Conservation (phyloP, 2,797 vertebrate genomes). For the Micrastur ruficollis region DNA sequence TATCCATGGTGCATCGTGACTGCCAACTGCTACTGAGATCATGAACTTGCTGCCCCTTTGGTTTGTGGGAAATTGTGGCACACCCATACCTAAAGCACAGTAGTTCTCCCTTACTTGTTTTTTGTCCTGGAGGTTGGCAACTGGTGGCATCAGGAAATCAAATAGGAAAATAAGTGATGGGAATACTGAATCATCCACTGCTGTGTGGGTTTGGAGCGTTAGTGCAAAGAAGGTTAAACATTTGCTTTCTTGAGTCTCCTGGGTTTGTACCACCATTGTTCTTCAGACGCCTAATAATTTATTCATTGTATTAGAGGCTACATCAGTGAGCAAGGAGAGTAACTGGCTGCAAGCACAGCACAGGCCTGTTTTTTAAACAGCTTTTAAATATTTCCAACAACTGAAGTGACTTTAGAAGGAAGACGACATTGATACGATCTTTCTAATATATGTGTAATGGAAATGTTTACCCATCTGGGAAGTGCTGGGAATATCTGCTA, state of each 20-base stretch:
- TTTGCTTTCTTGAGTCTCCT: constrained; percentile 9
- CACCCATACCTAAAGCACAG: not conserved
- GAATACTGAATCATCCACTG: not conserved
- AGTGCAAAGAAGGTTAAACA: constrained; percentile 8
- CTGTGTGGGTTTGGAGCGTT: not conserved
- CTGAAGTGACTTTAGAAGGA: not conserved
- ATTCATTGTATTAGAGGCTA: constrained; percentile 46
- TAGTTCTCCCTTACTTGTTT: not conserved
- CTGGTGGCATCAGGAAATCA: not conserved
- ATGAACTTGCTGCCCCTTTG: not conserved
- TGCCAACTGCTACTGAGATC: not conserved
- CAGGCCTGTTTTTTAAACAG: not conserved
- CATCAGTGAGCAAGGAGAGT: constrained; percentile 19
- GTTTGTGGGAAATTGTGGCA: not conserved
- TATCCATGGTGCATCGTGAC: not conserved
- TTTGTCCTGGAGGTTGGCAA: not conserved
- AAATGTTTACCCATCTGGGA: not conserved
- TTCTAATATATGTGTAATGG: not conserved
- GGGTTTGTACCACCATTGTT: not conserved
- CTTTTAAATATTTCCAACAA: not conserved
- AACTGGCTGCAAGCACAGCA: not conserved
- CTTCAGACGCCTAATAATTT: constrained; percentile 33
- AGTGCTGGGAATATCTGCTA: not conserved
- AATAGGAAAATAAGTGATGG: not conserved
- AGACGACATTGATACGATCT: not conserved